A percentile compares a stretch with the other conserved stretches of the same genome.
Conservation (phyloP, 1,140 invertebrate species). For the Zaprionus capensis region DNA sequence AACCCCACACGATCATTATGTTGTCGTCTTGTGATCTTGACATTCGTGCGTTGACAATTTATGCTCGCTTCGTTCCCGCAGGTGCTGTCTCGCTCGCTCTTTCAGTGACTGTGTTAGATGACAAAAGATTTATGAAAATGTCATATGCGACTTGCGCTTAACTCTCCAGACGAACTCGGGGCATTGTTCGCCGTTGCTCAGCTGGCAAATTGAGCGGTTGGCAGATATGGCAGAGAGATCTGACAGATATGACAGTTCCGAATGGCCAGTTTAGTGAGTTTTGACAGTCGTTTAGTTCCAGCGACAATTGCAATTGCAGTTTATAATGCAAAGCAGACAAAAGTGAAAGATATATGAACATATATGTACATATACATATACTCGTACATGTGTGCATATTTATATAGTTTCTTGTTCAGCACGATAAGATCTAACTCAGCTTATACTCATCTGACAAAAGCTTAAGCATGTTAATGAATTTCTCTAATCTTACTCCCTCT, state of each 20-base stretch:
- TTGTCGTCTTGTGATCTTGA: conserved; percentile 35
- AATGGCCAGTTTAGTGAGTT: neutral
- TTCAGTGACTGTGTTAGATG: conserved; percentile 9
- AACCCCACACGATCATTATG: conserved; percentile 2
- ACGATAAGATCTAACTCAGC: too few relatives aligned
- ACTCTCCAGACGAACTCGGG: conserved; percentile 17
- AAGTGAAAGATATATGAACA: too few relatives aligned
- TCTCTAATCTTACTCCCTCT: too few relatives aligned
- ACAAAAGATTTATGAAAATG: conserved; percentile 68
- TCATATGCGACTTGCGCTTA: conserved; percentile 31
- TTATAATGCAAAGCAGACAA: neutral
- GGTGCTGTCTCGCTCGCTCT: neutral
- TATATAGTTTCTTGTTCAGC: too few relatives aligned
- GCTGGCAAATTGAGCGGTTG: conserved; percentile 4
- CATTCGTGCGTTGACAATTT: conserved; percentile 51
- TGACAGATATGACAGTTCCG: neutral
- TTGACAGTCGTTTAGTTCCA: conserved; percentile 6
- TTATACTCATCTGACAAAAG: too few relatives aligned
- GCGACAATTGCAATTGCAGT: neutral
- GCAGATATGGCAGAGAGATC: neutral
- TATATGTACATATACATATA: too few relatives aligned
- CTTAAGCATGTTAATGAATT: neutral
- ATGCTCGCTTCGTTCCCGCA: conserved; percentile 15
- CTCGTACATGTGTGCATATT: too few relatives aligned
- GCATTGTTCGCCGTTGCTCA: conserved; percentile 31